A percentile compares a stretch with the other conserved stretches of the same genome.
These are phyloP conservation scores for Intellagama lesueurii DNA, from an alignment of 2,797 vertebrate species.

Conservation along the genomic window DNA sequence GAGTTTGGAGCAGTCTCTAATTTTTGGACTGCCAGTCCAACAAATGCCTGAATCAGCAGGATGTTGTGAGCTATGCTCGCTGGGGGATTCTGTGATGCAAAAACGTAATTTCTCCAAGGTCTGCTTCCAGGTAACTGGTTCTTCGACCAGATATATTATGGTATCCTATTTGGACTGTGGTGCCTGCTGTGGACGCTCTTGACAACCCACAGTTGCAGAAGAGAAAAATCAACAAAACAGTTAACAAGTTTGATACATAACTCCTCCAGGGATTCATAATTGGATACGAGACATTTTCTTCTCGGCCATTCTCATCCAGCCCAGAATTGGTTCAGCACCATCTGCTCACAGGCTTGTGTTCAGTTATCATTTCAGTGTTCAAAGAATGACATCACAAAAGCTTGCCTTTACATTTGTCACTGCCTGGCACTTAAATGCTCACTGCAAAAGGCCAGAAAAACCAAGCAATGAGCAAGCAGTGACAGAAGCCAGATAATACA, in stretches of 20 bases:
- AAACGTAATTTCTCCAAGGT: no score
- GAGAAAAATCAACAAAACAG: constrained; percentile 13
- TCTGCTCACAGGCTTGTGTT: constrained; percentile 18
- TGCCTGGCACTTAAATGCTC: not conserved
- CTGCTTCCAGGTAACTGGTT: not conserved
- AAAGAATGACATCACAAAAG: constrained; percentile 12
- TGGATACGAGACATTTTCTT: constrained; percentile 28
- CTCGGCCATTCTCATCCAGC: constrained; percentile 16
- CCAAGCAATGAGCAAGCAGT: not conserved
- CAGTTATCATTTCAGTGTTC: constrained; percentile 8
- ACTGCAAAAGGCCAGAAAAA: not conserved
- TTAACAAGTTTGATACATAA: constrained; percentile 22
- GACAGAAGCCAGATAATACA: not conserved
- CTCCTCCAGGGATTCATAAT: constrained; percentile 18
- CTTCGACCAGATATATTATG: not conserved
- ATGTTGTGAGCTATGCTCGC: no score
- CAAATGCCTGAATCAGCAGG: no score
- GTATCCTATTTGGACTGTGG: not conserved
- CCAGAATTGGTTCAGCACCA: not conserved
- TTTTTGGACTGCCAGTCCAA: no score
- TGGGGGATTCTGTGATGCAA: no score
- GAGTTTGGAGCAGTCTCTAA: no score
- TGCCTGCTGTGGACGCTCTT: not conserved
- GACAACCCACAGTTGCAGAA: not conserved
- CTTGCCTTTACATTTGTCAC: constrained; percentile 18